Evolutionary conservation across 2,797 vertebrate genomes (phyloP), one percentile per base, ranked within the genome.

Genomic region (Enoplosus armatus): DNA sequence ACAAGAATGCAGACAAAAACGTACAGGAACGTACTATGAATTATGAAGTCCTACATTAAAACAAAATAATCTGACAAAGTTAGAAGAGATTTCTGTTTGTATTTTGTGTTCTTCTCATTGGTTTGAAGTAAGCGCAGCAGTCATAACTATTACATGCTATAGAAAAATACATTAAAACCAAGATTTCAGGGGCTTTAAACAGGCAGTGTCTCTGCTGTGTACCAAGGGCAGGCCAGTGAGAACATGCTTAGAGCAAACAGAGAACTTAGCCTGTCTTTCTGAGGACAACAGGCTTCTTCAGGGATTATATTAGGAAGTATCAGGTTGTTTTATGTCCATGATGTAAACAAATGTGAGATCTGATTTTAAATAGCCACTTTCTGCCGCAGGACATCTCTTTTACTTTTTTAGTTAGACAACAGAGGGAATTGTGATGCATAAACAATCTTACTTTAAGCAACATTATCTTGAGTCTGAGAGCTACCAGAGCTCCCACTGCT

Each of bases 311-410:
- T 31, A 22, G 16, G 37, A 39, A n/a, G 54, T 61, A 45, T 69
- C 68, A 51, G 35, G 22, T 12, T 31, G 22, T 16, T 37, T 72
- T 69, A 65, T 33, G 26, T 51, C 24, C 18, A 18, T 8, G n/a
- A 10, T n/a, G 22, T 50, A 69, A 69, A 76, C 37, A 61, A 64
- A 55, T 68, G n/a, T 43, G 45, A 56, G n/a, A 68, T 48, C 26
- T 4, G 9, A 55, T 72, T 54, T 47, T 72, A 27, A 61, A 63
- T 53, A 41, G 18, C 67, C 47, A 62, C 51, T 82, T 56, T 69
- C 16, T 73, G 72, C 66, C 2, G 11, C 66, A 39, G 41, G 35
- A 59, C 41, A 75, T 58, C 53, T 65, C 22, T 45, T 61, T n/a
- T 18, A 62, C 55, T 50, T 72, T 39, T 27, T n/a, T n/a, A n/a